Conservation (phyloP, 2,888 invertebrate genomes). For the Cataglyphis albicans region DNA sequence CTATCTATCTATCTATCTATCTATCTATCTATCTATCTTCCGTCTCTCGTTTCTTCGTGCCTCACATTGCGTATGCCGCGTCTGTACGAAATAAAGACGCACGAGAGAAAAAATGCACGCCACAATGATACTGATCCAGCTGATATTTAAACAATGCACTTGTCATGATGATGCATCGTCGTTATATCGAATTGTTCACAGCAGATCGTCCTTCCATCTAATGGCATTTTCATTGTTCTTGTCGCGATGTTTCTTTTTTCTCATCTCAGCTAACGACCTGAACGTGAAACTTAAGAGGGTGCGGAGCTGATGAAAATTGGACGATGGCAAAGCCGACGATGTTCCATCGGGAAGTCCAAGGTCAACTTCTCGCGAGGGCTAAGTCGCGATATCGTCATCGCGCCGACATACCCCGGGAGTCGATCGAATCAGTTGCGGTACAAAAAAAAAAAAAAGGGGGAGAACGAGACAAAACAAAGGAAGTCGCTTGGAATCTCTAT, state of each 20-base stretch:
- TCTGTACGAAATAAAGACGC: conserved; percentile 29
- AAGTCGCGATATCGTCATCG: conserved; percentile 59
- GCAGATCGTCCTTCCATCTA: conserved; percentile 27
- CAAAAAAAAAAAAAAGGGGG: conserved; percentile 71
- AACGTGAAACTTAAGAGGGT: not conserved
- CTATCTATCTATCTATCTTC: no score
- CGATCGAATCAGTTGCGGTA: conserved; percentile 76
- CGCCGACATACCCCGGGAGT: conserved; percentile 68
- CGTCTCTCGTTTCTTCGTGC: conserved; percentile 31
- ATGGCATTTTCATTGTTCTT: conserved; percentile 11
- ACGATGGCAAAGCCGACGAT: not conserved
- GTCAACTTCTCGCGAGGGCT: conserved; percentile 71
- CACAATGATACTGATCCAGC: conserved; percentile 24
- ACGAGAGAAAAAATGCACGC: conserved; percentile 9
- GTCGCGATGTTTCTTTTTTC: not conserved
- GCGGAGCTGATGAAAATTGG: conserved; percentile 15
- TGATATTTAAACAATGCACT: conserved; percentile 18
- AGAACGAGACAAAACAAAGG: conserved; percentile 78
- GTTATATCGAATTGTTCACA: conserved; percentile 43
- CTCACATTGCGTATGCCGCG: conserved; percentile 9
- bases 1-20: not conserved
- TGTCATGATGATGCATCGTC: conserved; percentile 39
- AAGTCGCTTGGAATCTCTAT: conserved; percentile 78
- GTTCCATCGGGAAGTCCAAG: conserved; percentile 59
- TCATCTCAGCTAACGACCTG: not conserved